phyloP scores from a whole-genome alignment of 2,797 vertebrate species.

The Premnoplex brunnescens region DNA sequence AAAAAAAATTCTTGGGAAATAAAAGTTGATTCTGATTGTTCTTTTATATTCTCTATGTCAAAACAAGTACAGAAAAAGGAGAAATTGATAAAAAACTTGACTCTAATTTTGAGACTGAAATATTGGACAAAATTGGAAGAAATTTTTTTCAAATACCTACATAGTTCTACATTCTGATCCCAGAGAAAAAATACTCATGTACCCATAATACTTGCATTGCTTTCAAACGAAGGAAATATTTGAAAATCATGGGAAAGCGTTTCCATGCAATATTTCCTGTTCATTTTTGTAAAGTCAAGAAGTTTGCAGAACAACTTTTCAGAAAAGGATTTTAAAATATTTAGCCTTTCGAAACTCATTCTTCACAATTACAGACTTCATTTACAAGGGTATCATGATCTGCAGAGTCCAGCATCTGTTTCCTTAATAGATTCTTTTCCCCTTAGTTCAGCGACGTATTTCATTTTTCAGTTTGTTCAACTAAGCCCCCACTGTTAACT shows the following conservation, averaged over 20 bases:
- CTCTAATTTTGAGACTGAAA: neutral
- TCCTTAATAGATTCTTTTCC: neutral
- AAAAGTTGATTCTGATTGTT: neutral
- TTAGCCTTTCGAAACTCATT: neutral
- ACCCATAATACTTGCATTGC: neutral
- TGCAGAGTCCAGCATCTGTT: neutral
- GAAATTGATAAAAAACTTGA: neutral
- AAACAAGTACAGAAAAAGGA: neutral
- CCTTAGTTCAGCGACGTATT: neutral
- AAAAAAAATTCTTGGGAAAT: neutral
- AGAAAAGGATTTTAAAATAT: neutral
- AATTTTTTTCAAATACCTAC: neutral
- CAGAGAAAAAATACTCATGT: neutral
- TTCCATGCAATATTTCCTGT: neutral
- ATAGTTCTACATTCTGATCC: neutral
- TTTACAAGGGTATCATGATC: neutral
- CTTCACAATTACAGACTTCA: accelerated
- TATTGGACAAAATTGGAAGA: neutral
- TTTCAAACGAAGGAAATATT: neutral
- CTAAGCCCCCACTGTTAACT: neutral
- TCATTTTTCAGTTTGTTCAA: neutral
- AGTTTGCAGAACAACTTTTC: neutral
- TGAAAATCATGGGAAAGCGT: neutral
- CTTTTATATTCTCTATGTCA: neutral
- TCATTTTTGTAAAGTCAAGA: neutral